Percentiles rank a stretch among this genome's conserved stretches.
phyloP scores from a whole-genome alignment of 2,113 vertebrate genomes.

The Strix aluco region DNA sequence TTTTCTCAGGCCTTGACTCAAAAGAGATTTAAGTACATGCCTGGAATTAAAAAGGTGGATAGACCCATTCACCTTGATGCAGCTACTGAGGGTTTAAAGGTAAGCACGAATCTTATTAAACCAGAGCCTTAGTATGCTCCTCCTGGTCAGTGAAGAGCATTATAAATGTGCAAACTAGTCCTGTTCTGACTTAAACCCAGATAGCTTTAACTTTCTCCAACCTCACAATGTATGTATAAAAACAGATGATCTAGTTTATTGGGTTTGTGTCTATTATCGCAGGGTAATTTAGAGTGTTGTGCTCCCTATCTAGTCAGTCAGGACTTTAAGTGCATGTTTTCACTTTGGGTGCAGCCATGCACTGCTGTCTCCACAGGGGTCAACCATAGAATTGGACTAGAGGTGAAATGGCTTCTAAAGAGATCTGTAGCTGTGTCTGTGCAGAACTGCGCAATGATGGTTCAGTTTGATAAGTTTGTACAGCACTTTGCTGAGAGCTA shows the following conservation, averaged over 20 bases:
- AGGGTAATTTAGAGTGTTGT: background rate
- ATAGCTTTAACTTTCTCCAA: background rate
- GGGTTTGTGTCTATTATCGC: background rate
- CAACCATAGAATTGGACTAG: background rate
- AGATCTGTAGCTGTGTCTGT: background rate
- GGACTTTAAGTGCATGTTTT: background rate
- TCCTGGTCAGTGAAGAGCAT: background rate
- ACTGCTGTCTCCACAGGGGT: background rate
- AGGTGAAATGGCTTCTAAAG: background rate
- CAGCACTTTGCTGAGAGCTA: background rate
- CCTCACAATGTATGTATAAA: background rate
- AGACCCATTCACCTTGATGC: background rate
- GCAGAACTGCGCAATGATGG: background rate
- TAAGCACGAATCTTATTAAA: background rate
- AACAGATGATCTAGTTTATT: background rate
- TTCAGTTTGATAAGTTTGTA: background rate
- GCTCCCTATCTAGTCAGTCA: background rate
- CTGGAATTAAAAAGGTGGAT: background rate
- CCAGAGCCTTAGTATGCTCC: background rate
- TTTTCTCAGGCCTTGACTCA: background rate
- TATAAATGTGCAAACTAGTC: background rate
- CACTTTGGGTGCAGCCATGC: background rate
- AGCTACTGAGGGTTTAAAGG: background rate
- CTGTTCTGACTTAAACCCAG: background rate
- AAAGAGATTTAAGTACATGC: background rate